Conservation (phyloP, 2,113 vertebrate genomes). For the Anhinga rufa region DNA sequence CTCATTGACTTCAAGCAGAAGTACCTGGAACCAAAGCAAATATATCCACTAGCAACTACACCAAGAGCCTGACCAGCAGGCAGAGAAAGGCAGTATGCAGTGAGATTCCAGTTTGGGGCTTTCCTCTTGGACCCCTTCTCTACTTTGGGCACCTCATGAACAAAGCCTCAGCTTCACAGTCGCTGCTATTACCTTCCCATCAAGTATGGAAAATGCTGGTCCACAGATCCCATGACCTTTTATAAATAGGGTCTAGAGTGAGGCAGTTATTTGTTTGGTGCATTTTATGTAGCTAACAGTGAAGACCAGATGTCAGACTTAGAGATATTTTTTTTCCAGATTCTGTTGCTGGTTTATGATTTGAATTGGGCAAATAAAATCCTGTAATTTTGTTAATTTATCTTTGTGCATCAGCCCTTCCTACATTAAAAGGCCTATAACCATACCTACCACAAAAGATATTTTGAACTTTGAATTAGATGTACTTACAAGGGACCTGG, state of each 20-base stretch:
- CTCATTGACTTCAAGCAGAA: background rate
- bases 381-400: background rate
- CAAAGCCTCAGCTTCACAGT: background rate
- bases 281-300: background rate
- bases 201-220: background rate
- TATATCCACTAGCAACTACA: fast-evolving
- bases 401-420: background rate
- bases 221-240: background rate
- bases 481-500: background rate
- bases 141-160: background rate
- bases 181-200: background rate
- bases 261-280: background rate
- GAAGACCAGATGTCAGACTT: background rate
- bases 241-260: background rate
- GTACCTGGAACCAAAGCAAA: background rate
- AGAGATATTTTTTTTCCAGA: background rate
- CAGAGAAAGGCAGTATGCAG: background rate
- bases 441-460: background rate
- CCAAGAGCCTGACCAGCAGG: background rate
- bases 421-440: background rate
- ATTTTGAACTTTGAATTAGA: background rate
- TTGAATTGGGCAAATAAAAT: background rate
- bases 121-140: background rate
- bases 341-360: background rate
- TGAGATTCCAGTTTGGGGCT: background rate